Percentiles rank a stretch among this genome's conserved stretches.
Conservation (phyloP, 1,140 invertebrate species). For the Drosophila simulans region DNA sequence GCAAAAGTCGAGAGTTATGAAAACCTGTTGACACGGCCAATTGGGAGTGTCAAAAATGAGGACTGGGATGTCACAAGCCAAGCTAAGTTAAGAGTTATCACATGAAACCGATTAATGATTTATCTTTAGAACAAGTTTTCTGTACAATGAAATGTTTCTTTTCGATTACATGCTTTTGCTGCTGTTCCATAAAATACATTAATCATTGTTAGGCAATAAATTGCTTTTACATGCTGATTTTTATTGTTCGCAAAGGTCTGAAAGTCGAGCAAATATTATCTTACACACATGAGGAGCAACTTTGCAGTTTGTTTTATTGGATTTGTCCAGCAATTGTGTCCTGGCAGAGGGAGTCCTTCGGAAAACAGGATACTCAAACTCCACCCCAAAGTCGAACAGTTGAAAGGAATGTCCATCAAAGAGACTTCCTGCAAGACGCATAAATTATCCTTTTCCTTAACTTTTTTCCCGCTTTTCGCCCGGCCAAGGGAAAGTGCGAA, state of each 20-base stretch:
- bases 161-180: conserved; percentile 16
- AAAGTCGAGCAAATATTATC: conserved; percentile 66
- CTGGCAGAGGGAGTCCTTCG: conserved; percentile 1
- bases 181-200: conserved; percentile 36
- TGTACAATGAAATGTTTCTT: neutral
- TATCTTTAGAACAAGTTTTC: neutral
- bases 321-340: conserved; percentile 54
- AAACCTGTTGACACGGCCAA: conserved; percentile 14
- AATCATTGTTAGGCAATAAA: conserved; percentile 73
- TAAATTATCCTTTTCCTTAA: conserved; percentile 76
- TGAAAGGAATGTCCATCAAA: conserved; percentile 69
- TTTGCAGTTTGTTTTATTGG: conserved; percentile 65
- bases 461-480: conserved; percentile 16
- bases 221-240: conserved; percentile 62
- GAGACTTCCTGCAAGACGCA: conserved; percentile 57
- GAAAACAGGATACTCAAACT: conserved; percentile 21
- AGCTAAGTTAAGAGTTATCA: neutral
- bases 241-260: conserved; percentile 15
- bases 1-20: neutral
- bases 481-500: conserved; percentile 61
- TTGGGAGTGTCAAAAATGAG: conserved; percentile 1
- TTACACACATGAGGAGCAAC: conserved; percentile 50
- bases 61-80: conserved; percentile 15
- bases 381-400: conserved; percentile 43
- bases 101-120: neutral